Percentiles rank a stretch among this genome's conserved stretches.
These are phyloP conservation scores for Phymatocera aterrima DNA, from an alignment of 2,888 invertebrate species.

Conservation along the genomic window DNA sequence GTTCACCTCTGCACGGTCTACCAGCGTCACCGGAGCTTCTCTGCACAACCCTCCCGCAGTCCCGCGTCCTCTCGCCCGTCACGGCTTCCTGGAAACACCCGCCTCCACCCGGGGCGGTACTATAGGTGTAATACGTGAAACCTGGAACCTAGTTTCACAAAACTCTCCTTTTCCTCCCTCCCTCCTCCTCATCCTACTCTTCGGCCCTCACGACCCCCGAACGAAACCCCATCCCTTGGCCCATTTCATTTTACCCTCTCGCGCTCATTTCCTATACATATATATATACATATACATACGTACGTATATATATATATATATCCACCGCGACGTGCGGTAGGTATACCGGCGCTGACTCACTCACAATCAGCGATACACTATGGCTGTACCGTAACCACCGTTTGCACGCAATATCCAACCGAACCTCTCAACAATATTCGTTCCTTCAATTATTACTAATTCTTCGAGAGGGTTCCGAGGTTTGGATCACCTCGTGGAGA, in stretches of 20 bases:
- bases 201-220: slow-evolving; percentile 55
- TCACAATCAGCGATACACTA: slow-evolving; percentile 20
- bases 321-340: neutral
- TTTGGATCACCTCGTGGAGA: slow-evolving; percentile 12
- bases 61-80: slow-evolving; percentile 49
- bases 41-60: slow-evolving; percentile 46
- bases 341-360: slow-evolving; percentile 39
- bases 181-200: slow-evolving; percentile 53
- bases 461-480: slow-evolving; percentile 42
- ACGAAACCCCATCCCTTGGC: slow-evolving; percentile 54
- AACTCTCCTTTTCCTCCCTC: slow-evolving; percentile 47
- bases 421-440: slow-evolving; percentile 41
- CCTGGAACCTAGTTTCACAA: slow-evolving; percentile 41
- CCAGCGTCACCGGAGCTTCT: slow-evolving; percentile 43
- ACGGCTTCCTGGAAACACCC: slow-evolving; percentile 46
- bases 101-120: slow-evolving; percentile 36
- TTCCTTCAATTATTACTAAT: slow-evolving; percentile 44
- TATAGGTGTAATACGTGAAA: slow-evolving; percentile 43
- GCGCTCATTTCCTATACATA: slow-evolving; percentile 43
- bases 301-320: no score
- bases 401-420: slow-evolving; percentile 42
- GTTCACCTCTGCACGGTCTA: slow-evolving; percentile 47
- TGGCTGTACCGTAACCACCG: slow-evolving; percentile 39
- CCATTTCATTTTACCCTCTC: slow-evolving; percentile 64
- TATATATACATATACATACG: no score